Evolutionary conservation across 2,797 vertebrate species (phyloP).

Genomic region (Percopsis omiscomaycus): DNA sequence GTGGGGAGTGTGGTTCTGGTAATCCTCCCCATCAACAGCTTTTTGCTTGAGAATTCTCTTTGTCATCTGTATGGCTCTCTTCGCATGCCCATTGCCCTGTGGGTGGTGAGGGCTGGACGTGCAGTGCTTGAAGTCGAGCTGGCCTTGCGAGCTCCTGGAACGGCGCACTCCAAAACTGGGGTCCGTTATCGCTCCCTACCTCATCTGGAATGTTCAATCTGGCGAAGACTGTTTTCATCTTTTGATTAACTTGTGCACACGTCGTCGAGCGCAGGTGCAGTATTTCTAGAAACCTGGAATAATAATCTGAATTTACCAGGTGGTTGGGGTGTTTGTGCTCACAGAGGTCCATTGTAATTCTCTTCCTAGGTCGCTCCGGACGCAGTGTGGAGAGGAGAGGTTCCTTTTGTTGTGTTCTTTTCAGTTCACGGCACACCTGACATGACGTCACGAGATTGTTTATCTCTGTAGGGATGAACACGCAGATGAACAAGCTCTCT

Average conservation of each 20-base stretch:
- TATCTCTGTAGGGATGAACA: slow-evolving; percentile 4
- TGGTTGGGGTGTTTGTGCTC: slow-evolving; percentile 21
- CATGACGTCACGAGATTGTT: slow-evolving; percentile 2
- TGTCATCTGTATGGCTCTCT: neutral
- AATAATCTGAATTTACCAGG: slow-evolving; percentile 20
- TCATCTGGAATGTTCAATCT: neutral
- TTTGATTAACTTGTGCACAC: neutral
- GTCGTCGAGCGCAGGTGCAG: slow-evolving; percentile 11
- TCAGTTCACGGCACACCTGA: slow-evolving; percentile 4
- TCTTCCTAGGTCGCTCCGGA: slow-evolving; percentile 12
- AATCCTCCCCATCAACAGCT: too few species aligned
- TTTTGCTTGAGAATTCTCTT: neutral
- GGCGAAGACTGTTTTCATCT: neutral
- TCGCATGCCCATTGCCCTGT: neutral
- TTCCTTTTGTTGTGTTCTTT: slow-evolving; percentile 16
- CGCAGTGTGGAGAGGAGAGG: slow-evolving; percentile 17
- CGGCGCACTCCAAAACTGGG: neutral
- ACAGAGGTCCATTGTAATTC: slow-evolving; percentile 24
- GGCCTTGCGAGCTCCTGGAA: slow-evolving; percentile 1
- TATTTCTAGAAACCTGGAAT: slow-evolving; percentile 18
- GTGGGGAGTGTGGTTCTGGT: too few species aligned
- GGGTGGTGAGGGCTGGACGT: slow-evolving; percentile 4
- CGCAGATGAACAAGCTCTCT: slow-evolving; percentile 1
- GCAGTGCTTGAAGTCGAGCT: slow-evolving; percentile 3
- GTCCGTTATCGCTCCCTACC: neutral